These are phyloP conservation scores for Onychomys torridus DNA, from an alignment of 2,797 vertebrate species.

Conservation along the genomic window DNA sequence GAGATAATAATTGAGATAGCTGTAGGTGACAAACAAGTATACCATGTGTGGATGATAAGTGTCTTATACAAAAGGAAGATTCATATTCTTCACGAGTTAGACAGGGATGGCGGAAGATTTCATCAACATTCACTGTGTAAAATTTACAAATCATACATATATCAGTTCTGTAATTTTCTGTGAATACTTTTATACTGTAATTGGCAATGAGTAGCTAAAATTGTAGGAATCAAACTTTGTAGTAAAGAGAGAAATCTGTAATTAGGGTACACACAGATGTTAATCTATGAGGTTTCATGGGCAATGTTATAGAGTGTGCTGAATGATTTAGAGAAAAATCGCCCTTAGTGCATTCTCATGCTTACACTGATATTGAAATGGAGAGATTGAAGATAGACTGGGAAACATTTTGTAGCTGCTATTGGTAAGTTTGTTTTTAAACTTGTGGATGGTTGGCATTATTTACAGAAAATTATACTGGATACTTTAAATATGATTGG, in stretches of 20 bases:
- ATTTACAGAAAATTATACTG: neutral
- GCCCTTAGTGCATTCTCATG: neutral
- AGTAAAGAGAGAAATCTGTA: neutral
- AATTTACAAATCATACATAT: neutral
- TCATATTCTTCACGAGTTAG: neutral
- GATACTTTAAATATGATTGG: neutral
- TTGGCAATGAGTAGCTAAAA: neutral
- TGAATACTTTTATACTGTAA: neutral
- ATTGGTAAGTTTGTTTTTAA: neutral
- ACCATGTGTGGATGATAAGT: too few relatives aligned
- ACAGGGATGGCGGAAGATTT: neutral
- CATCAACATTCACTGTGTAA: neutral
- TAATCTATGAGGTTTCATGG: neutral
- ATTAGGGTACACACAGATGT: neutral
- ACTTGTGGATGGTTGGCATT: neutral
- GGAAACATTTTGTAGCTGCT: neutral
- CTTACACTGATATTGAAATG: neutral
- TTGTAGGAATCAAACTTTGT: neutral
- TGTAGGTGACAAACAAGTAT: neutral
- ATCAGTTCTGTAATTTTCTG: neutral
- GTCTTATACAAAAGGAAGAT: neutral
- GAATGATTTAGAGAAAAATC: neutral
- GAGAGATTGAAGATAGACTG: fast-evolving
- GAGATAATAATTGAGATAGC: neutral
- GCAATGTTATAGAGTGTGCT: neutral